Evolutionary conservation across 2,797 vertebrate species (phyloP), one percentile per base, ranked within the genome.

Genomic region (Acestrorhynchus altus): DNA sequence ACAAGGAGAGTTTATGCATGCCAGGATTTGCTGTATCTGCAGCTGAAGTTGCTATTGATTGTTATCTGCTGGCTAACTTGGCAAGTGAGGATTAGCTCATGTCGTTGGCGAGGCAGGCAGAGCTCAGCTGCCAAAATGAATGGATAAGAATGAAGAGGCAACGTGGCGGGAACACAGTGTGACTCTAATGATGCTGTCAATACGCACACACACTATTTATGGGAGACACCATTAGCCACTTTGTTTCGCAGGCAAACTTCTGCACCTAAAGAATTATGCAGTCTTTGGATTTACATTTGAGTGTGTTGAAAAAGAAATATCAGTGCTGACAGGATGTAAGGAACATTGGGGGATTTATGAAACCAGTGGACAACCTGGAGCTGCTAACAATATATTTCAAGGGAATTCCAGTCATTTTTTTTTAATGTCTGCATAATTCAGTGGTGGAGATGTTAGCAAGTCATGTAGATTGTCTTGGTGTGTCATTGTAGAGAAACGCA

Each of bases 51-150:
- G 44, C 28, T 78, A 83, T 78, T 47, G 79, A 81, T 73, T 44
- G 35, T 72, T 44, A 35, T 52, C n/a, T 31, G 59, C 63, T 76
- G 74, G 77, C 72, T 56, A 44, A 42, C 78, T 84, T 84, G 79
- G 74, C 75, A 66, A 81, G 57, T 49, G 64, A 16, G 8, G 66
- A 76, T 79, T 64, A 42, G 59, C 72, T 73, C 57, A 69, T 81
- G 61, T 72, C 16, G 20, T 16, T 52, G 20, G 66, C 39, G 26
- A 57, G 51, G 49, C 54, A 35, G 61, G 74, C 77, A 18, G 46
- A 61, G 51, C 52, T 2, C 42, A 28, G 49, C 40, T 63, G 56
- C 49, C 59, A 20, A 35, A 59, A 72, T 40, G 52, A 83, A 44
- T 15, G 59, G 54, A 81, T 72, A 70, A 59, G 49, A 56, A 76